Evolutionary conservation across 2,888 invertebrate genomes (phyloP).

Genomic region (Acleris sparsana): DNA sequence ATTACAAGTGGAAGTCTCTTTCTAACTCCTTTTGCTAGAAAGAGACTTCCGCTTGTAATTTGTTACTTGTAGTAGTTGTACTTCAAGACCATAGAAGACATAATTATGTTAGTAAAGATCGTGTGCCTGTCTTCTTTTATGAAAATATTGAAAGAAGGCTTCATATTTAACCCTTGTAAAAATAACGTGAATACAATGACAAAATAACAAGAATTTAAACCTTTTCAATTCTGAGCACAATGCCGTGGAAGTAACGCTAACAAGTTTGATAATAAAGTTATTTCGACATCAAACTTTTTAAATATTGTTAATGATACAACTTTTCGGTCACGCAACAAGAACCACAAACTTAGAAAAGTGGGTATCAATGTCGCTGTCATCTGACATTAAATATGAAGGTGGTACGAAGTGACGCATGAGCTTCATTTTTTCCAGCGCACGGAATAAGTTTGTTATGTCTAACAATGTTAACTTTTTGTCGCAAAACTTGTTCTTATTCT

Average conservation of each 20-base stretch:
- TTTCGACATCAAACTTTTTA: conserved; percentile 7
- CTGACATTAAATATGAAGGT: not conserved
- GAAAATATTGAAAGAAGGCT: too few species aligned
- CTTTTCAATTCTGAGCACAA: not conserved
- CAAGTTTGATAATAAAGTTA: not conserved
- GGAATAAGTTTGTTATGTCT: not conserved
- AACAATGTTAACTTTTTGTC: not conserved
- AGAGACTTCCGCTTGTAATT: too few species aligned
- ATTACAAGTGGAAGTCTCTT: too few species aligned
- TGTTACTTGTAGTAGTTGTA: too few species aligned
- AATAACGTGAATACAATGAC: too few species aligned
- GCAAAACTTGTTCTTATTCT: too few species aligned
- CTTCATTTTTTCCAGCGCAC: not conserved
- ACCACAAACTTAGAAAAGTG: not conserved
- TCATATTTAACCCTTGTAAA: too few species aligned
- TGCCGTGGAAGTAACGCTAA: not conserved
- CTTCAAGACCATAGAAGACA: too few species aligned
- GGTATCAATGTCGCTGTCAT: not conserved
- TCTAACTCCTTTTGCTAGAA: too few species aligned
- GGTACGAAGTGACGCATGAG: not conserved
- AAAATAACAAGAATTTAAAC: not conserved
- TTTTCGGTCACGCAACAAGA: conserved; percentile 1
- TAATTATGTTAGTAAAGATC: too few species aligned
- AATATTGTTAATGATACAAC: conserved; percentile 12
- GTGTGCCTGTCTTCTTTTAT: too few species aligned